These are phyloP conservation scores for Micropterix aruncella DNA, from an alignment of 2,888 invertebrate species.

Conservation along the genomic window DNA sequence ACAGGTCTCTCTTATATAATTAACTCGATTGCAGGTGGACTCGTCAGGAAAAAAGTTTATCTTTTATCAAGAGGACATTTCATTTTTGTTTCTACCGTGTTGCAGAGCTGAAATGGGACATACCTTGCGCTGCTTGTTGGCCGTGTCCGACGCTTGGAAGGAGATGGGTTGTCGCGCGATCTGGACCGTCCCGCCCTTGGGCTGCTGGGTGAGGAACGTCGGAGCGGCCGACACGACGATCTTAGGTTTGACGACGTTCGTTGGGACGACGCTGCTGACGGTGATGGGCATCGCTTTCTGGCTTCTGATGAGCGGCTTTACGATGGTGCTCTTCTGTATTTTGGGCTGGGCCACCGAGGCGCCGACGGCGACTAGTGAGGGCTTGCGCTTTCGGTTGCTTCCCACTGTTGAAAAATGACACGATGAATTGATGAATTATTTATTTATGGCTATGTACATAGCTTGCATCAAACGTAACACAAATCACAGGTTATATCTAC, in stretches of 20 bases:
- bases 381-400: slow-evolving; percentile 27
- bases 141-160: not conserved
- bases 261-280: slow-evolving; percentile 8
- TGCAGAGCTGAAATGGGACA: no score
- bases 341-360: slow-evolving; percentile 29
- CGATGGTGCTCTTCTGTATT: slow-evolving; percentile 26
- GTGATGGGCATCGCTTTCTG: slow-evolving; percentile 16
- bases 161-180: not conserved
- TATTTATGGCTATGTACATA: no score
- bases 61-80: no score
- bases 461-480: no score
- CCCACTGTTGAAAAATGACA: slow-evolving; percentile 15
- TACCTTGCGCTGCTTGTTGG: not conserved
- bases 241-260: slow-evolving; percentile 22
- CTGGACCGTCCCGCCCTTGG: slow-evolving; percentile 20
- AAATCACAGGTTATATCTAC: no score
- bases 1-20: no score
- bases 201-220: slow-evolving; percentile 28
- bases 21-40: no score
- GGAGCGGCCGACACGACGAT: slow-evolving; percentile 32
- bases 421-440: not conserved
- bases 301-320: slow-evolving; percentile 12
- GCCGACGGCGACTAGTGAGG: slow-evolving; percentile 11
- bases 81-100: no score
- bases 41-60: no score